Evolutionary conservation across 2,888 invertebrate genomes (phyloP), one percentile per base, ranked within the genome.

Genomic region (Cephonodes hylas): DNA sequence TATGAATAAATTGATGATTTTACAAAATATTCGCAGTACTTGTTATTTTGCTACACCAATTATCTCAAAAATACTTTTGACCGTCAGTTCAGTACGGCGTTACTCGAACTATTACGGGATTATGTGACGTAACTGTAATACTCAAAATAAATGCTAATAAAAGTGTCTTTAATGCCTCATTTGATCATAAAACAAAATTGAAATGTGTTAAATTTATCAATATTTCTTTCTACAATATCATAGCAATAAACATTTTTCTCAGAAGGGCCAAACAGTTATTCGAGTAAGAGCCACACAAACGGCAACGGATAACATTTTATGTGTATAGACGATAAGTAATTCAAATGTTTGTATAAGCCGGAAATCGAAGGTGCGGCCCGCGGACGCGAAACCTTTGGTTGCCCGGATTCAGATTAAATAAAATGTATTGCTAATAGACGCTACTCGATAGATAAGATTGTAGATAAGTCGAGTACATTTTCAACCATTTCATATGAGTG

Each of bases 301-400:
- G 44, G 10, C 44, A 44, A 44, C 20, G 20, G 44, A 20, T 44
- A 44, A 31, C 42, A 22, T 18, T 27, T 60, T 31, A 8, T 44
- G 45, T 58, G 59, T 53, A 63, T 3, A 42, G 13, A 66, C 42
- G 75, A 77, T 80, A 80, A 73, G 69, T 59, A 61, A 65, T 20
- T 62, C 72, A 68, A 81, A 79, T 84, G 79, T 85, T 86, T 81
- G 76, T 70, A 66, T 67, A 67, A 76, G 71, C 79, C 83, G 85
- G 86, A 86, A 83, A 81, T 68, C 70, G 72, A 73, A 63, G 63
- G 59, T 44, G 63, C 59, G 59, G 59, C 61, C 31, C 31, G 23
- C 45, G 58, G 42, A 48, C 61, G 59, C 58, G 42, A 31, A 60
- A 44, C 44, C 22, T 15, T 46, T 53, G 42, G 25, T 13, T 25